A percentile compares a stretch with the other conserved stretches of the same genome.
Evolutionary conservation across 2,113 vertebrate species (phyloP).

Genomic region (Litocranius walleri): DNA sequence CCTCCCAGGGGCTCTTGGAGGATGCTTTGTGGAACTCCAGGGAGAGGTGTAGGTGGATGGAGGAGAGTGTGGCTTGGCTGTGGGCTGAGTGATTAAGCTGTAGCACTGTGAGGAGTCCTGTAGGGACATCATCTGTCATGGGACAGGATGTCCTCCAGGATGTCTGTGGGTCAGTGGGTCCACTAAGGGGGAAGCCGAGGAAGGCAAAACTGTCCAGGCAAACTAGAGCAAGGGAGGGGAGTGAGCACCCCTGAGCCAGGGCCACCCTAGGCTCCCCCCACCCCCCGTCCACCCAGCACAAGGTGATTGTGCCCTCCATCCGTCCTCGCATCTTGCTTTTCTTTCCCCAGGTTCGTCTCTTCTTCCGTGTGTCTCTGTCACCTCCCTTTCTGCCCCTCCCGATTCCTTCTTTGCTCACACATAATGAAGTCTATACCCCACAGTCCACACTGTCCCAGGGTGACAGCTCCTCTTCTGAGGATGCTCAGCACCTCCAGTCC

Average conservation of each 20-base stretch:
- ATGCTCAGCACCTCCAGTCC: background rate
- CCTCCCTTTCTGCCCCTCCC: background rate
- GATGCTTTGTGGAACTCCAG: background rate
- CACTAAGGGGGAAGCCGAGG: background rate
- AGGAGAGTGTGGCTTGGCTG: background rate
- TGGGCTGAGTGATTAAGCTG: slow-evolving; percentile 10
- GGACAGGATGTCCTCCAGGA: no score
- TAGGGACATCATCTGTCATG: no score
- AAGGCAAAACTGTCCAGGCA: background rate
- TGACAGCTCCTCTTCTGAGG: background rate
- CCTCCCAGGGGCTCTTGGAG: background rate
- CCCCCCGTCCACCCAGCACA: no score
- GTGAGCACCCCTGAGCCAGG: background rate
- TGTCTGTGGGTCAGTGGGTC: no score
- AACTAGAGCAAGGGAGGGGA: background rate
- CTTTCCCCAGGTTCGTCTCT: background rate
- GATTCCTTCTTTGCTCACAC: background rate
- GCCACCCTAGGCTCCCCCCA: rapidly evolving
- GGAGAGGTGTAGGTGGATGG: background rate
- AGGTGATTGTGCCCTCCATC: background rate
- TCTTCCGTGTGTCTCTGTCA: rapidly evolving
- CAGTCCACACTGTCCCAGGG: background rate
- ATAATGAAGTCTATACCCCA: rapidly evolving
- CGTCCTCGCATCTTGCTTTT: background rate
- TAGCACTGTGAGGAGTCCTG: no score